Percentiles rank a stretch among this genome's conserved stretches.
phyloP scores from a whole-genome alignment of 2,113 vertebrate species.

The Microtus ochrogaster region DNA sequence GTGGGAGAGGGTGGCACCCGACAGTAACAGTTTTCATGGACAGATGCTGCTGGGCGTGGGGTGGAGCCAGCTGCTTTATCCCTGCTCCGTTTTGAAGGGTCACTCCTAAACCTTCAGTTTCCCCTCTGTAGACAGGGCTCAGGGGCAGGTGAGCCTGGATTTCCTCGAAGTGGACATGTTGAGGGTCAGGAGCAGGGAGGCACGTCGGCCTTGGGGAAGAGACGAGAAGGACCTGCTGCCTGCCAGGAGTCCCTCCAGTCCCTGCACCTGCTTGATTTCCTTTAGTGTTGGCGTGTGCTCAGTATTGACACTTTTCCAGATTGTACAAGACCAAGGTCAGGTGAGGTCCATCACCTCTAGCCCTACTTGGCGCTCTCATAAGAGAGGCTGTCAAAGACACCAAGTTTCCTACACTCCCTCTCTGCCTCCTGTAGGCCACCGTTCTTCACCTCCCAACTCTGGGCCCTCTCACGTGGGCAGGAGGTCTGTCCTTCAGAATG shows the following conservation, averaged over 20 bases:
- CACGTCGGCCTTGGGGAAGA: not conserved
- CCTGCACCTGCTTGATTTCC: not conserved
- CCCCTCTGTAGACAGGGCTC: not conserved
- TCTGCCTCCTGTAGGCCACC: not conserved
- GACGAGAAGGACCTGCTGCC: not conserved
- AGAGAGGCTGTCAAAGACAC: not conserved
- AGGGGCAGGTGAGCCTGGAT: not conserved
- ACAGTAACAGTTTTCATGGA: not conserved
- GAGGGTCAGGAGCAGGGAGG: not conserved
- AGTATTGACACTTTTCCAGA: constrained; percentile 25
- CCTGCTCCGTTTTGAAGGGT: not conserved
- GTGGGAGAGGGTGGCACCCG: not conserved
- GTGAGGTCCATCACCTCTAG: not conserved
- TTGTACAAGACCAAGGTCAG: constrained; percentile 32
- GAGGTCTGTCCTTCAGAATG: not conserved
- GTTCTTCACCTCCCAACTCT: not conserved
- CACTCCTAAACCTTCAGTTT: not conserved
- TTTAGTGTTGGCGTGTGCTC: not conserved
- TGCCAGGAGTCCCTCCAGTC: not conserved
- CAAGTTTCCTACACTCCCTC: not conserved
- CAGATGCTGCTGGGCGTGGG: accelerated
- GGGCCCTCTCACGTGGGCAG: not conserved
- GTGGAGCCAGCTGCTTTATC: not conserved
- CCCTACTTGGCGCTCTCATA: constrained; percentile 37
- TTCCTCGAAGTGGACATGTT: not conserved